phyloP scores from a whole-genome alignment of 1,140 invertebrate genomes.

The Frieseomelitta varia region DNA sequence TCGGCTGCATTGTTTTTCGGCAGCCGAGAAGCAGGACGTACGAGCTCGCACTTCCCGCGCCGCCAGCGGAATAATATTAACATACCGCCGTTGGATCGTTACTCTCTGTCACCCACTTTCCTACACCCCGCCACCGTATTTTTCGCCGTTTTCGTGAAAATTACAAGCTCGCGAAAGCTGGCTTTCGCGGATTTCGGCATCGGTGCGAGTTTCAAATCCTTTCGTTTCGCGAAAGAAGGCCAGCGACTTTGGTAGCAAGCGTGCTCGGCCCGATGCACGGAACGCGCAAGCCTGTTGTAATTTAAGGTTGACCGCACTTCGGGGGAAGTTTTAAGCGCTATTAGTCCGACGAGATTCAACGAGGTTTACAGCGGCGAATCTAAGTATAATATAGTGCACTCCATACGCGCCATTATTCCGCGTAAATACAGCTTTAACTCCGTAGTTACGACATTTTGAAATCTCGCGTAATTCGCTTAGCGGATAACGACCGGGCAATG shows the following conservation, averaged over 20 bases:
- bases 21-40: neutral
- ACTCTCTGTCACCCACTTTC: neutral
- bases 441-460: conserved; percentile 8
- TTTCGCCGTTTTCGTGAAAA: neutral
- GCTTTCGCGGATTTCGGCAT: no score
- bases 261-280: neutral
- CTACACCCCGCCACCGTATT: neutral
- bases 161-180: neutral
- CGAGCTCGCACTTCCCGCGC: no score
- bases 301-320: conserved; percentile 23
- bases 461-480: conserved; percentile 14
- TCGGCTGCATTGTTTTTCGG: neutral
- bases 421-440: conserved; percentile 22
- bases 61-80: neutral
- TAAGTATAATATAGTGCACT: conserved; percentile 9
- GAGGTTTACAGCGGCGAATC: conserved; percentile 18
- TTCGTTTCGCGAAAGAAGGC: neutral
- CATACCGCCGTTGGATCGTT: neutral
- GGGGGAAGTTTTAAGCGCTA: conserved; percentile 19
- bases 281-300: neutral
- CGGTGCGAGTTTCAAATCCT: no score
- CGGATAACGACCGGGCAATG: conserved; percentile 18
- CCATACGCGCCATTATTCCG: conserved; percentile 5
- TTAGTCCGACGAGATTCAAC: conserved; percentile 25
- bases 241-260: neutral